A percentile compares a stretch with the other conserved stretches of the same genome.
Conservation (phyloP, 2,113 vertebrate genomes). For the Coturnix japonica region DNA sequence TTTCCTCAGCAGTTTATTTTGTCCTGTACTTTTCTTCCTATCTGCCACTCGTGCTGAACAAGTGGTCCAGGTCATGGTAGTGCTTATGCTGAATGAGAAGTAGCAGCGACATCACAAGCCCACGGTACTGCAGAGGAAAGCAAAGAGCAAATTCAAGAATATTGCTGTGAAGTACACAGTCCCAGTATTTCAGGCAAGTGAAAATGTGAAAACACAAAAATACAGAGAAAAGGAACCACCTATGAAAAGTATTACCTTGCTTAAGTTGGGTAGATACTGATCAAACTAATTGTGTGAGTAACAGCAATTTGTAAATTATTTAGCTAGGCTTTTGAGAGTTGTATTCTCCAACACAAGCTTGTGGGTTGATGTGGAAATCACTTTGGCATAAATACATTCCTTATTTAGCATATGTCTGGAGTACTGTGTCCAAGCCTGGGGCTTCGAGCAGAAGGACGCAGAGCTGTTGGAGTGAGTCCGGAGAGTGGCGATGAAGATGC, state of each 20-base stretch:
- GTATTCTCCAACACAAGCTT: not conserved
- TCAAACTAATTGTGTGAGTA: not conserved
- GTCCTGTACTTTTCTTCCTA: not conserved
- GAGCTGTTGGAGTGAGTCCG: too few relatives aligned
- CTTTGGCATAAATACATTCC: not conserved
- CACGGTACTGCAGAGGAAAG: not conserved
- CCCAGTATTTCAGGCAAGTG: not conserved
- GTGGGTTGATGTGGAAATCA: not conserved
- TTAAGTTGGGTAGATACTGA: not conserved
- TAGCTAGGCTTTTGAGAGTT: not conserved
- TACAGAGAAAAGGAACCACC: not conserved
- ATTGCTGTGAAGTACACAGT: not conserved
- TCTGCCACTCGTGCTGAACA: not conserved
- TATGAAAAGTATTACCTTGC: not conserved
- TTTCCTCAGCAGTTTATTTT: not conserved
- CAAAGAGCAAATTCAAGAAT: not conserved
- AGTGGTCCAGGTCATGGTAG: not conserved
- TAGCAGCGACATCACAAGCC: not conserved
- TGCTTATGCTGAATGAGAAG: not conserved
- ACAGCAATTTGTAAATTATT: not conserved
- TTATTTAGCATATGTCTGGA: too few relatives aligned
- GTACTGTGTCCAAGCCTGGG: too few relatives aligned
- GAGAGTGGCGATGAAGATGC: too few relatives aligned
- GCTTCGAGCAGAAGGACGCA: too few relatives aligned
- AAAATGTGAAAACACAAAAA: not conserved